These are phyloP conservation scores for Zaprionus camerounensis DNA, from an alignment of 1,140 invertebrate species.

Conservation along the genomic window DNA sequence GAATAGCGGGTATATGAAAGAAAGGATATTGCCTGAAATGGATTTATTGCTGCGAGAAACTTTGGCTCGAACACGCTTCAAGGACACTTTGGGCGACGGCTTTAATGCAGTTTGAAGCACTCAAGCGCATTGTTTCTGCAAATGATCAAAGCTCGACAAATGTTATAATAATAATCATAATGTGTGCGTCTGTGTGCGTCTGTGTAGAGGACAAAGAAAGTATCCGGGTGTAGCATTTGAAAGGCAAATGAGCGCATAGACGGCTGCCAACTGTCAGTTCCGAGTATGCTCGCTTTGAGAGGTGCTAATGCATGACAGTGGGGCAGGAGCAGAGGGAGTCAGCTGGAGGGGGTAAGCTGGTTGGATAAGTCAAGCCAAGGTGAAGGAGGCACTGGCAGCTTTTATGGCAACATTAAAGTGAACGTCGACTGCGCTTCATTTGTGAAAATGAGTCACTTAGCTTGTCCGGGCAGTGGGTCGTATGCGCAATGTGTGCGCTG, in stretches of 20 bases:
- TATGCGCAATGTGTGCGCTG: conserved; percentile 56
- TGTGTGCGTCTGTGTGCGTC: background rate
- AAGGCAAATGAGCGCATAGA: conserved; percentile 24
- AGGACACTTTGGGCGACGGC: background rate
- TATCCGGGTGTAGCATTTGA: conserved; percentile 11
- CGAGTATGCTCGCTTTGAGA: background rate
- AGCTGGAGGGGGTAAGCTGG: background rate
- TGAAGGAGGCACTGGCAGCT: conserved; percentile 9
- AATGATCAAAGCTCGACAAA: conserved; percentile 12
- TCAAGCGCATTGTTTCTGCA: conserved; percentile 27
- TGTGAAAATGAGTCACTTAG: conserved; percentile 67
- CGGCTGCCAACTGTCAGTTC: background rate
- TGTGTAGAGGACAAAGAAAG: conserved; percentile 9
- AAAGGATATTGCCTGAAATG: conserved; percentile 44
- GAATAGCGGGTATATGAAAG: background rate
- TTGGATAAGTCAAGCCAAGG: conserved; percentile 1
- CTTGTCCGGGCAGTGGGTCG: conserved; percentile 21
- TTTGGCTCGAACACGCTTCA: conserved; percentile 26
- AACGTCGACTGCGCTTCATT: conserved; percentile 41
- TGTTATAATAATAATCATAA: conserved; percentile 37
- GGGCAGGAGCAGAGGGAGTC: background rate
- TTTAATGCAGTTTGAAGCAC: conserved; percentile 57
- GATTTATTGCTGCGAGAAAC: conserved; percentile 59
- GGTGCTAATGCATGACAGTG: conserved; percentile 19
- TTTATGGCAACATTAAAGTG: conserved; percentile 40